Evolutionary conservation across 1,140 invertebrate species (phyloP).

Genomic region (Lamellibrachia luymesi): DNA sequence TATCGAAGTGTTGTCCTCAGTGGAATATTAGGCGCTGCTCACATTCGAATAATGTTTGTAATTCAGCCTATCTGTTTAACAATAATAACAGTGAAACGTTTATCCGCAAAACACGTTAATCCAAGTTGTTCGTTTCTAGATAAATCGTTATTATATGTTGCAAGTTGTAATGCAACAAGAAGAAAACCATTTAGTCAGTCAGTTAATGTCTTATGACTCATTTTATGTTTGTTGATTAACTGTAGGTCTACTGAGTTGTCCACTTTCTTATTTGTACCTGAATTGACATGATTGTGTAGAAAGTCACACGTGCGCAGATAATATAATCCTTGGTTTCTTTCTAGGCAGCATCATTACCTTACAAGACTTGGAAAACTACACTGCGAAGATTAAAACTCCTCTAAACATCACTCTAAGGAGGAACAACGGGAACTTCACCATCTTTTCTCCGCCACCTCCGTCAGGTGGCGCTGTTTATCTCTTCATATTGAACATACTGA

Average conservation of each 20-base stretch:
- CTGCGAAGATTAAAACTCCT: conserved; percentile 32
- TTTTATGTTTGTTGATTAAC: no score
- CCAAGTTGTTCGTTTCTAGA: no score
- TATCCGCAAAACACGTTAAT: neutral
- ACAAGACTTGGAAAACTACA: conserved; percentile 44
- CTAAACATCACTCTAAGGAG: conserved; percentile 12
- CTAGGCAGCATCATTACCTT: conserved; percentile 42
- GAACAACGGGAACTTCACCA: conserved; percentile 59
- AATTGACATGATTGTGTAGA: no score
- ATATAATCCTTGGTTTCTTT: no score
- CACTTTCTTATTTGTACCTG: no score
- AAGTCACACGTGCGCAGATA: no score
- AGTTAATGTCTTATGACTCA: no score
- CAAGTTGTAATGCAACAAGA: no score
- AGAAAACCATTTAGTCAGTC: no score
- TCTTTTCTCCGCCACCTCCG: conserved; percentile 75
- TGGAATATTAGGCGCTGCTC: no score
- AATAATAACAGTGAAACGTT: neutral
- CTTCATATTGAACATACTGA: conserved; percentile 81
- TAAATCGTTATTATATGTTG: no score
- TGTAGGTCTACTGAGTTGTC: neutral
- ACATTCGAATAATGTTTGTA: neutral
- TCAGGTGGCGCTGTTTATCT: conserved; percentile 76
- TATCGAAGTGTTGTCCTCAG: no score
- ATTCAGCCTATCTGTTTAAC: neutral